phyloP scores from a whole-genome alignment of 2,888 invertebrate species.

The Perdita meconis region DNA sequence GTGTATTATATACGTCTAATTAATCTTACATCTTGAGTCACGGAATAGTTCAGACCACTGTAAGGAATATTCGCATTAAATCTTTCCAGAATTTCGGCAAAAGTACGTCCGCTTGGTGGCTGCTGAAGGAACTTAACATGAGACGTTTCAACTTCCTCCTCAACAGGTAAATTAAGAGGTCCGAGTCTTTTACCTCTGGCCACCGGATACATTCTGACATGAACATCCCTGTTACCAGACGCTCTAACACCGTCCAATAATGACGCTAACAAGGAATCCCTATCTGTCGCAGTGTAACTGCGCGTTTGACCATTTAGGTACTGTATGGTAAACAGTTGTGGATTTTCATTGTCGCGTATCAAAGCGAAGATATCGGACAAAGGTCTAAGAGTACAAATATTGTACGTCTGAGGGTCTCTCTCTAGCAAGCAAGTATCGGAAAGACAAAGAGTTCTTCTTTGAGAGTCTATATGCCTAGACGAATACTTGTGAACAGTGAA shows the following conservation, averaged over 20 bases:
- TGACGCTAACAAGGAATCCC: conserved; percentile 97
- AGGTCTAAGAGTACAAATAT: conserved; percentile 94
- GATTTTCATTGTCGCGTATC: conserved; percentile 94
- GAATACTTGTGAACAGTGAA: conserved; percentile 97
- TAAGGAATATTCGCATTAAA: conserved; percentile 99
- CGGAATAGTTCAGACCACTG: conserved; percentile 97
- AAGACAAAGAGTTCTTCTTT: conserved; percentile 95
- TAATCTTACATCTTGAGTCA: conserved; percentile 95
- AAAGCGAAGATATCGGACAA: conserved; percentile 95
- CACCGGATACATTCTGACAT: conserved; percentile 94
- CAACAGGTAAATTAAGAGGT: conserved; percentile 94
- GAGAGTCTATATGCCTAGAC: conserved; percentile 92
- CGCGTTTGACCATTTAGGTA: conserved; percentile 96
- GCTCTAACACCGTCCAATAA: conserved; percentile 98
- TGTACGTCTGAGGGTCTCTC: conserved; percentile 98
- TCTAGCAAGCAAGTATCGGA: conserved; percentile 98
- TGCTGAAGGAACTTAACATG: conserved; percentile 92
- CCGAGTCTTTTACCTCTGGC: conserved; percentile 95
- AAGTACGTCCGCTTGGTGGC: conserved; percentile 87
- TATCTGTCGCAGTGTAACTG: conserved; percentile 96
- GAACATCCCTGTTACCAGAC: conserved; percentile 98
- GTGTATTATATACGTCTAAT: conserved; percentile 19
- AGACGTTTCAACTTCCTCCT: conserved; percentile 98
- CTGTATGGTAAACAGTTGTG: conserved; percentile 97
- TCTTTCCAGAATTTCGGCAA: conserved; percentile 93